Conservation (phyloP, 2,113 vertebrate genomes). For the Austrofundulus limnaeus region DNA sequence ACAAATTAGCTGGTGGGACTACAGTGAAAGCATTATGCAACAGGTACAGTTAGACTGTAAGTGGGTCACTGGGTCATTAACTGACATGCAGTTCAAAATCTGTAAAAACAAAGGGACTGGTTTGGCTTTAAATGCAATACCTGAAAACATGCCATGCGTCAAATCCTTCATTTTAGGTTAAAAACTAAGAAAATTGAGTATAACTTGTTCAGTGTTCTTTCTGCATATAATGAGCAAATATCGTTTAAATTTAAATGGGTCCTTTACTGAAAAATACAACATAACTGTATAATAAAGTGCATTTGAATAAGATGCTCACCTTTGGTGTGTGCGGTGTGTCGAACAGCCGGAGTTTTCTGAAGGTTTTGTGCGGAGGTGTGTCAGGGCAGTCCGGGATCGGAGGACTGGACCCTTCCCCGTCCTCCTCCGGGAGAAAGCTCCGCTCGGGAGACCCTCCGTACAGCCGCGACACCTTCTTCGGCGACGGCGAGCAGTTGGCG, state of each 20-base stretch:
- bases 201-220: no score
- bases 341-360: slow-evolving; percentile 92
- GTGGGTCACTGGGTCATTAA: slow-evolving; percentile 53
- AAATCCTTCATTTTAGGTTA: no score
- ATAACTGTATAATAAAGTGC: no score
- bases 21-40: slow-evolving; percentile 50
- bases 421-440: slow-evolving; percentile 48
- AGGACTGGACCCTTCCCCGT: slow-evolving; percentile 77
- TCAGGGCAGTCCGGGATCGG: slow-evolving; percentile 87
- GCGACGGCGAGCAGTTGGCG: slow-evolving; percentile 79
- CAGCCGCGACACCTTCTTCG: slow-evolving; percentile 75
- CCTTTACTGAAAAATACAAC: no score
- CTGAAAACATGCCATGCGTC: no score
- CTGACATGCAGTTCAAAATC: background rate
- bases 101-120: no score
- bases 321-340: slow-evolving; percentile 97
- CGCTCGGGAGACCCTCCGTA: slow-evolving; percentile 63
- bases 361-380: slow-evolving; percentile 94
- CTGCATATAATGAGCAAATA: no score
- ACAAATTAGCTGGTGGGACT: no score
- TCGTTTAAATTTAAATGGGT: no score
- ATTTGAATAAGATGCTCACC: slow-evolving; percentile 83
- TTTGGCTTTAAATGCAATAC: no score
- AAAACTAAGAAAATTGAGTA: no score
- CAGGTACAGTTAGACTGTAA: slow-evolving; percentile 30